These are phyloP conservation scores for Coregonus ussuriensis DNA, from an alignment of 2,797 vertebrate genomes.

Conservation along the genomic window DNA sequence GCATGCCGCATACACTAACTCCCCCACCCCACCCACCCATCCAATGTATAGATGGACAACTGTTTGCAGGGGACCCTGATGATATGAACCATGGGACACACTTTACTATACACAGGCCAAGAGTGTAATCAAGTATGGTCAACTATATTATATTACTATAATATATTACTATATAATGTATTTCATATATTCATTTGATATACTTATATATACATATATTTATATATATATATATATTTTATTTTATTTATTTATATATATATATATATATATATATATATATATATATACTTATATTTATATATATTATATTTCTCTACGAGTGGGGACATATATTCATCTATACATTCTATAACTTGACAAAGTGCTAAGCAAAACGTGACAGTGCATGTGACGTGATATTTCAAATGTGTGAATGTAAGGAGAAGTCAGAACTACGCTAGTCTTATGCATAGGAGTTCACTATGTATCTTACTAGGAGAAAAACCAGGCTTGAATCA, in stretches of 20 bases:
- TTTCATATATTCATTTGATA: not conserved
- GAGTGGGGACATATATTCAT: conserved; percentile 22
- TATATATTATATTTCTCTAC: conserved; percentile 1
- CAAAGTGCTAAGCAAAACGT: conserved; percentile 69
- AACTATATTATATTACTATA: not conserved
- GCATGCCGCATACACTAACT: not conserved
- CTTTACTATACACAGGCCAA: not conserved
- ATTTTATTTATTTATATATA: no score
- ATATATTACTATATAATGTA: not conserved
- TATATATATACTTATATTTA: not conserved
- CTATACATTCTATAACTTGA: conserved; percentile 65
- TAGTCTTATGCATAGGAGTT: no score
- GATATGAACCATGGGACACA: not conserved
- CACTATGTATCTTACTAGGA: conserved; percentile 27
- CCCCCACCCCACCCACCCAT: not conserved
- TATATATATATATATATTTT: no score
- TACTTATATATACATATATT: not conserved
- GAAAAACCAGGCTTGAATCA: conserved; percentile 15
- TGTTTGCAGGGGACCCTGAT: not conserved
- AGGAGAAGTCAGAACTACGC: not conserved
- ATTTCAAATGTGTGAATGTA: not conserved
- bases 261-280: no score
- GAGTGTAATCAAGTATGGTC: not conserved
- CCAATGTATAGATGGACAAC: not conserved
- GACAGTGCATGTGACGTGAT: conserved; percentile 24